phyloP scores from a whole-genome alignment of 2,797 vertebrate species.

The Phaenicophaeus curvirostris region DNA sequence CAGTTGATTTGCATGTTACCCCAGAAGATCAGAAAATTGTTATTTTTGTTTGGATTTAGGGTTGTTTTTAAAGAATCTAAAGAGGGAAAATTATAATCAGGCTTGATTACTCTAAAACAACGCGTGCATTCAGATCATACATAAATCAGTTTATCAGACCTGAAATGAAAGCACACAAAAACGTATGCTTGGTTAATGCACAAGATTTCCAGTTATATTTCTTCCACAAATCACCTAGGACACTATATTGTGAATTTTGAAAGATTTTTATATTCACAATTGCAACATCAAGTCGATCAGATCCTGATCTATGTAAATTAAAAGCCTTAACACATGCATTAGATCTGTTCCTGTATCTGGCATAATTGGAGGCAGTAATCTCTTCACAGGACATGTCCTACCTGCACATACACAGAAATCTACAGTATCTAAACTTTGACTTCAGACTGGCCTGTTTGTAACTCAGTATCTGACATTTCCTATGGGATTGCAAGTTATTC shows the following conservation, averaged over 20 bases:
- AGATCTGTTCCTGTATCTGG: not conserved
- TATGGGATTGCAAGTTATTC: not conserved
- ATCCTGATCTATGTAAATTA: not conserved
- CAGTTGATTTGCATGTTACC: conserved; percentile 11
- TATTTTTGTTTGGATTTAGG: conserved; percentile 21
- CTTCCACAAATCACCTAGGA: not conserved
- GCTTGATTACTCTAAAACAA: conserved; percentile 26
- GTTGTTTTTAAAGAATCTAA: conserved; percentile 11
- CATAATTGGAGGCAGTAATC: not conserved
- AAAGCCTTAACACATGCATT: not conserved
- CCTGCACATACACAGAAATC: not conserved
- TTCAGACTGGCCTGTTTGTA: not conserved
- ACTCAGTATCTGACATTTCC: not conserved
- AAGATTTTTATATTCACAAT: not conserved
- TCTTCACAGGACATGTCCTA: not conserved
- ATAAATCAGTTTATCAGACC: not conserved
- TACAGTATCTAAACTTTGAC: not conserved
- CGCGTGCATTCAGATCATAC: not conserved
- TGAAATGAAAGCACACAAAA: not conserved
- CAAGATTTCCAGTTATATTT: not conserved
- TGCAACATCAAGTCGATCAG: not conserved
- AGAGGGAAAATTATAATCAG: conserved; percentile 7
- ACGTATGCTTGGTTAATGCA: not conserved
- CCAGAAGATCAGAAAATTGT: not conserved
- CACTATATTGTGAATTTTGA: not conserved